Percentiles rank a stretch among this genome's conserved stretches.
Conservation (phyloP, 2,113 vertebrate species). For the Axis porcinus region DNA sequence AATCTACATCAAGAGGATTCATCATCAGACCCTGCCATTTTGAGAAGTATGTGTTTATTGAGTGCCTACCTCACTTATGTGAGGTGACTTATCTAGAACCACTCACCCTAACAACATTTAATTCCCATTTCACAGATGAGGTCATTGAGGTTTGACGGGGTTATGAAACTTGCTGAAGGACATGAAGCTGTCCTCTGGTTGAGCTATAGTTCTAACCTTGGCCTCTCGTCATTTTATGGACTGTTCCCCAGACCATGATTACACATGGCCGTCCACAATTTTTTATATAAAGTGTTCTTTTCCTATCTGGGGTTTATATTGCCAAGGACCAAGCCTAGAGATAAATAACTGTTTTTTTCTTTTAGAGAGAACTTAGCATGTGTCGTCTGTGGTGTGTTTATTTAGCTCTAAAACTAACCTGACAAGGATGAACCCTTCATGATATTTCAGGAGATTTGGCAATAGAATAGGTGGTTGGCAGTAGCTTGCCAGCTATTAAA, state of each 20-base stretch:
- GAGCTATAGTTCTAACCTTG: background rate
- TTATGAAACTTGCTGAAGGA: background rate
- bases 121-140: background rate
- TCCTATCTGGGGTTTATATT: background rate
- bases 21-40: background rate
- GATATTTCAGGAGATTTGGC: conserved; percentile 15
- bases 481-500: conserved; percentile 22
- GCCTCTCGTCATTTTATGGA: background rate
- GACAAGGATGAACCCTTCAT: conserved; percentile 27
- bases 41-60: background rate
- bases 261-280: background rate
- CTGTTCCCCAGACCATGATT: background rate
- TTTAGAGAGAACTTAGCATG: background rate
- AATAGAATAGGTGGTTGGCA: background rate
- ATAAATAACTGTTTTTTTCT: background rate
- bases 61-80: background rate
- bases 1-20: background rate
- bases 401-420: conserved; percentile 9
- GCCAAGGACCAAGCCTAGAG: background rate
- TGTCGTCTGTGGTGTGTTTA: background rate
- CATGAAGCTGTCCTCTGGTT: rapidly evolving
- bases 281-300: background rate
- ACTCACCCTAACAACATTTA: background rate
- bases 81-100: background rate
- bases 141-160: background rate